These are phyloP conservation scores for Meandrusa payeni DNA, from an alignment of 2,888 invertebrate species.

Conservation along the genomic window DNA sequence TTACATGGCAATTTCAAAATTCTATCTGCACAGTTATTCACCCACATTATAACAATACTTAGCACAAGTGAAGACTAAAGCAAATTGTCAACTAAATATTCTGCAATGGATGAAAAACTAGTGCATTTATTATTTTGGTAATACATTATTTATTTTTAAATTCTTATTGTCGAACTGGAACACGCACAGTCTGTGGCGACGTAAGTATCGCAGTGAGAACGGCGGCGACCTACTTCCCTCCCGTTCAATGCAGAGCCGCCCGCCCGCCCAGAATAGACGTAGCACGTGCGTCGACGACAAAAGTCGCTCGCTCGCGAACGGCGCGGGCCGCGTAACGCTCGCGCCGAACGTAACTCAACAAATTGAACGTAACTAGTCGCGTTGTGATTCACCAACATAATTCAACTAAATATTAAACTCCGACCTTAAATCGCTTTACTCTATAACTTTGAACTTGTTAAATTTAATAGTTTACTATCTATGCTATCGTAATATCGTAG, in stretches of 20 bases:
- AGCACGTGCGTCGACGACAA: constrained; percentile 74
- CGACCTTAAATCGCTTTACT: constrained; percentile 22
- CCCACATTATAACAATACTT: constrained; percentile 1
- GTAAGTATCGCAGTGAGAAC: constrained; percentile 33
- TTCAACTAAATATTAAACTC: constrained; percentile 12
- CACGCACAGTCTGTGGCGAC: constrained; percentile 31
- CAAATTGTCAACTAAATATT: constrained; percentile 16
- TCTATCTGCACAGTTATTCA: constrained; percentile 7
- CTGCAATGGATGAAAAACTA: constrained; percentile 12
- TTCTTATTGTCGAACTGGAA: constrained; percentile 22
- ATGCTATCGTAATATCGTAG: constrained; percentile 48
- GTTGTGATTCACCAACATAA: constrained; percentile 28
- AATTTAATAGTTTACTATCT: constrained; percentile 8
- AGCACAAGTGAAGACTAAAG: not conserved
- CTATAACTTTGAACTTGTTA: not conserved
- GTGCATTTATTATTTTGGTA: constrained; percentile 15
- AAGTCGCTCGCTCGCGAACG: constrained; percentile 47
- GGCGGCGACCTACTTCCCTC: constrained; percentile 60
- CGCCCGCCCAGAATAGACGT: constrained; percentile 75
- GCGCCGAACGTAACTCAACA: constrained; percentile 22
- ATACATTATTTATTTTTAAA: constrained; percentile 20
- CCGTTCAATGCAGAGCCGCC: constrained; percentile 60
- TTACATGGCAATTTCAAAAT: constrained; percentile 10
- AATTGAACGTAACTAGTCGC: constrained; percentile 30
- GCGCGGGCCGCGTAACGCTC: constrained; percentile 32